Evolutionary conservation across 2,113 vertebrate species (phyloP).

Genomic region (Aptenodytes forsteri): DNA sequence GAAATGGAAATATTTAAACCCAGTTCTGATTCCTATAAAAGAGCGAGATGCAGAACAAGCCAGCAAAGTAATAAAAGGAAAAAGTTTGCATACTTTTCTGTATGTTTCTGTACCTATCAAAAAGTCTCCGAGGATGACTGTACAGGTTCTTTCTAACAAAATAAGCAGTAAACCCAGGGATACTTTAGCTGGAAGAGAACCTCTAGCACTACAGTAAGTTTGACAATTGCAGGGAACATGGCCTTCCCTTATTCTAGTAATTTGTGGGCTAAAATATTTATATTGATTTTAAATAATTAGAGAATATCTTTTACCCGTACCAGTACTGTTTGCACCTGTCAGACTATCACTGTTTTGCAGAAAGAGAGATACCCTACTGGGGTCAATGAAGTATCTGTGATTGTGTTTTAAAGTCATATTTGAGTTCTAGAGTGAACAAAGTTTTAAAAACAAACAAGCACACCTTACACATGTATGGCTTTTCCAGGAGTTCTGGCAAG

Average conservation of each 20-base stretch:
- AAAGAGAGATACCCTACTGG: background rate
- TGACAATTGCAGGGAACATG: background rate
- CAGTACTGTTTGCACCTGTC: background rate
- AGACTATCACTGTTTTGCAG: background rate
- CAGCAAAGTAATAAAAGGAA: background rate
- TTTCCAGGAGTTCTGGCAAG: background rate
- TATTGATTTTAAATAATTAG: background rate
- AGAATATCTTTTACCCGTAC: background rate
- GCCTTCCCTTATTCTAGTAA: background rate
- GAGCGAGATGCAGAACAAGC: background rate
- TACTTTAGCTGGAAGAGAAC: background rate
- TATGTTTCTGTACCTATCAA: background rate
- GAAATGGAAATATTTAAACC: background rate
- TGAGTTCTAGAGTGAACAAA: background rate
- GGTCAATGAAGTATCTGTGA: too few species aligned
- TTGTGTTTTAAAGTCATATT: background rate
- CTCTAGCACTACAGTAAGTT: background rate
- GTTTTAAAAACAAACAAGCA: background rate
- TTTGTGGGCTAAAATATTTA: background rate
- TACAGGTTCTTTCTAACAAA: background rate
- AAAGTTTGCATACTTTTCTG: background rate
- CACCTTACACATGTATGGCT: fast-evolving
- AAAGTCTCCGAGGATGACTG: background rate
- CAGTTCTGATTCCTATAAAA: background rate
- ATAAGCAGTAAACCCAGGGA: background rate